A percentile compares a stretch with the other conserved stretches of the same genome.
These are phyloP conservation scores for Hexactinellida sp. DNA, from an alignment of 37 sponge, comb jelly and placozoan species.

Conservation along the genomic window DNA sequence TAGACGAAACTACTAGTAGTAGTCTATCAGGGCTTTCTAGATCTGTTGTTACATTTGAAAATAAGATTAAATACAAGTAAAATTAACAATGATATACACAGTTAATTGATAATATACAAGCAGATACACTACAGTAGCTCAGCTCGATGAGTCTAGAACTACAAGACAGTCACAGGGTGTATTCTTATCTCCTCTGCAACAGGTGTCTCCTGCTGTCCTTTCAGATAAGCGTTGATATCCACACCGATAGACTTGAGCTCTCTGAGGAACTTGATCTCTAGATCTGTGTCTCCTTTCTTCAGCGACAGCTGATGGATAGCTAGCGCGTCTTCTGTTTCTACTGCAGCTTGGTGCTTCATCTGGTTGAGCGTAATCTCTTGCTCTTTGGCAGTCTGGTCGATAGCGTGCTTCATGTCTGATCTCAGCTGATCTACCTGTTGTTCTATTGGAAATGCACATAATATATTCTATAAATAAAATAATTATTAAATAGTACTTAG, in stretches of 20 bases:
- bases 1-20: too few relatives aligned
- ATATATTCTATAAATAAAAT: background rate
- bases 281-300: slow-evolving; percentile 35
- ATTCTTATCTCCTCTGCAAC: slow-evolving; percentile 14
- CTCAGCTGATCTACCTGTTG: slow-evolving; percentile 15
- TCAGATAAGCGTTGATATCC: slow-evolving; percentile 50
- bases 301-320: slow-evolving; percentile 18
- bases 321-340: background rate
- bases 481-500: slow-evolving; percentile 28
- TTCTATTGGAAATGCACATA: background rate
- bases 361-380: background rate
- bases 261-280: slow-evolving; percentile 20
- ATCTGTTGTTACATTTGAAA: too few relatives aligned
- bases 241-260: slow-evolving; percentile 38
- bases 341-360: slow-evolving; percentile 3
- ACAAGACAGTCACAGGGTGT: background rate
- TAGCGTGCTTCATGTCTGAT: background rate
- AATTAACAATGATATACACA: too few relatives aligned
- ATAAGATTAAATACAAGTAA: too few relatives aligned
- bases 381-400: background rate
- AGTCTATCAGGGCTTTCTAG: too few relatives aligned
- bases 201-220: slow-evolving; percentile 24
- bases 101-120: too few relatives aligned
- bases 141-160: too few relatives aligned
- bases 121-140: too few relatives aligned